Evolutionary conservation across 1,140 invertebrate species (phyloP), one percentile per base, ranked within the genome.

Genomic region (Tribolium castaneum): DNA sequence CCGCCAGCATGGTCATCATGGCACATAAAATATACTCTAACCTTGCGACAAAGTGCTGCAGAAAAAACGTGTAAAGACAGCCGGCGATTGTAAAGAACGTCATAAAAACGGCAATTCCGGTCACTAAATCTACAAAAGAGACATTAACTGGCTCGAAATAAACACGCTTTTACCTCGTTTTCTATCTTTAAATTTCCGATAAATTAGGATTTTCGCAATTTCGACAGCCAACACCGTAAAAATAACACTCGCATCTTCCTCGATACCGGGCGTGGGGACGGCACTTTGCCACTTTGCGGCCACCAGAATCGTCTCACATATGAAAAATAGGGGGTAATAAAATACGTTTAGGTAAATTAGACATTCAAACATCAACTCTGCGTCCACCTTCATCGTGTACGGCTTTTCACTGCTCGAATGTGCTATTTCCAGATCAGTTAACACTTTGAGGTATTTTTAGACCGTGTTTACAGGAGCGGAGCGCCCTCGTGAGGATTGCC

Each of bases 291-390:
- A 84, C 66, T 84, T 84, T n/a, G 82, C 82, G 9, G 78, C 78
- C 3, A 81, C 80, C 81, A 84, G 81, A 16, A 84, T 82, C 1
- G 75, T 78, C 51, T 84, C 82, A 54, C 82, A 83, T 7, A 77
- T 80, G 3, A 78, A 81, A 52, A 84, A 83, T 39, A 84, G 78
- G 6, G 82, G 80, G 54, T 79, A 84, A 75, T 84, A 83, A 74
- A 82, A 84, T 25, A 79, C 75, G 75, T 84, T 84, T 10, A 84
- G 50, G 34, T 84, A 83, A 14, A 84, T 82, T 14, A 84, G 70
- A 51, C 83, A 84, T 54, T 84, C 83, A 70, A 84, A 83, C 83
- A 84, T 83, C 13, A 84, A 59, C 52, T 84, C 83, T 3, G 81
- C 77, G 74, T 84, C 82, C 16, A 84, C 45, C 34, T 84, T 80